Base-by-base conservation (phyloP, 2,113 vertebrate species). In the Garra rufa region DNA sequence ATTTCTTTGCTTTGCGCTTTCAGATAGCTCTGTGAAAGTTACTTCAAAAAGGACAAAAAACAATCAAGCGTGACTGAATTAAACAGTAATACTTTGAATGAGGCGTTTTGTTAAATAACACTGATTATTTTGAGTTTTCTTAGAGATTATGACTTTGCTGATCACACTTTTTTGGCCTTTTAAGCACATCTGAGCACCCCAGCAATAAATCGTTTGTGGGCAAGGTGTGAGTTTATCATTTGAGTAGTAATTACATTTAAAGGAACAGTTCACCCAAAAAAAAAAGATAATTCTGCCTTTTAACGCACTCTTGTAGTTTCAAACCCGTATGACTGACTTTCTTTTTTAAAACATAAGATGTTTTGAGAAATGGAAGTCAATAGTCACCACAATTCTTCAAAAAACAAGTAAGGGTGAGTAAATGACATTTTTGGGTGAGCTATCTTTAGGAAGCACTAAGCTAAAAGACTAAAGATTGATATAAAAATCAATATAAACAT, bases 161-260 rank as follows among this genome's bases (percentile, higher is more conserved):
- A 34, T 61, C 55, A 44, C 38, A 28, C 43, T 43, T 30, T 73
- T 50, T 69, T 21, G 10, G 21, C 38, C 55, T 8, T 59, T 78
- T 34, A 78, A 46, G 30, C 83, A 76, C 70, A 65, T 83, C 41
- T 34, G 71, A 80, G 69, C 71, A 52, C 50, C 76, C 61, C 73
- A 84, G 83, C 83, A 85, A 85, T 83, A 83, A 80, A 80, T 46
- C 17, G 26, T 30, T 76, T 24, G 19, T 17, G 50, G 50, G 55
- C 50, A 77, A 41, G 69, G 21, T 85, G 76, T 69, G 41, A 52
- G 19, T 13, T 30, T 70, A 6, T 19, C 19, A 6, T 41, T 13
- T 63, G 5, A 34, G 41, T 46, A 41, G 2, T n/a, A n/a, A 52
- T 34, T 55, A 43, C 15, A 6, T 26, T n/a, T 63, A 57, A 57